Conservation (phyloP, 37 sponge, comb jelly and placozoan genomes). For the Amphimedon queenslandica region DNA sequence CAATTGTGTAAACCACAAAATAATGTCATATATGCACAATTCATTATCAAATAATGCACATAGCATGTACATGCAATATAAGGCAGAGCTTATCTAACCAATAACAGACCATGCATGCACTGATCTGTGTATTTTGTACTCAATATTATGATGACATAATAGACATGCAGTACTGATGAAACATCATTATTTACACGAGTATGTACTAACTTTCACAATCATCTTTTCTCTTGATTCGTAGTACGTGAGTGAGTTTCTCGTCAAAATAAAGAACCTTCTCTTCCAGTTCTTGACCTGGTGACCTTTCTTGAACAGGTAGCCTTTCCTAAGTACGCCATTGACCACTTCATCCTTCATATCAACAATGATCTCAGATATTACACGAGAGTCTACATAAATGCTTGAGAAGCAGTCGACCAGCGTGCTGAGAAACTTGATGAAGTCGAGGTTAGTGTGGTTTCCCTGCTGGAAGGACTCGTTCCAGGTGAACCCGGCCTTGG, state of each 20-base stretch:
- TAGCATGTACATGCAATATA: too few species aligned
- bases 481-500: slow-evolving; percentile 46
- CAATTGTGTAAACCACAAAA: too few species aligned
- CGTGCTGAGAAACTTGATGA: slow-evolving; percentile 30
- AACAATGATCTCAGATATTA: slow-evolving; percentile 18
- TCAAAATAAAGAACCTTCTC: slow-evolving; percentile 58
- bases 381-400: slow-evolving; percentile 32
- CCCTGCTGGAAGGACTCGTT: slow-evolving; percentile 5
- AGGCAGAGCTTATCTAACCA: neutral
- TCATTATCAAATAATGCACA: too few species aligned
- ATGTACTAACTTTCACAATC: slow-evolving; percentile 29
- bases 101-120: neutral
- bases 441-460: slow-evolving; percentile 1
- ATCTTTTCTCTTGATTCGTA: slow-evolving; percentile 42
- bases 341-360: slow-evolving; percentile 61
- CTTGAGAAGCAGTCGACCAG: slow-evolving; percentile 29
- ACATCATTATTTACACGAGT: too few species aligned
- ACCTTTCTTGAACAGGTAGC: slow-evolving; percentile 68
- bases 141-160: too few species aligned
- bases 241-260: slow-evolving; percentile 39
- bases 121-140: too few species aligned
- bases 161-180: too few species aligned
- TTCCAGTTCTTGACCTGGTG: slow-evolving; percentile 56
- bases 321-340: slow-evolving; percentile 53
- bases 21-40: too few species aligned